Evolutionary conservation across 2,888 invertebrate species (phyloP).

Genomic region (Pyrgus malvae): DNA sequence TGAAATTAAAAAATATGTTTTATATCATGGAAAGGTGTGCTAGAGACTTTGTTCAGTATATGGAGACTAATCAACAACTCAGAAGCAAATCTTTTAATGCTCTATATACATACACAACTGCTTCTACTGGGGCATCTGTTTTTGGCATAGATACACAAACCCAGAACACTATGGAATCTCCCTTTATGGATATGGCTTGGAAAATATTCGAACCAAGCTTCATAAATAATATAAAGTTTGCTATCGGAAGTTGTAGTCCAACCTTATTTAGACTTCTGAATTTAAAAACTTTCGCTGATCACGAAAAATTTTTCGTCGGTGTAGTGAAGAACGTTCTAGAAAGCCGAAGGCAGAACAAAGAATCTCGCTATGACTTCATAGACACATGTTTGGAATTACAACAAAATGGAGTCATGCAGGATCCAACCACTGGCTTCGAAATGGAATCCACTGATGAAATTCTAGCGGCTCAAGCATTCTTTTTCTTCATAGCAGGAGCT

Average conservation of each 20-base stretch:
- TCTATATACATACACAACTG: slow-evolving; percentile 54
- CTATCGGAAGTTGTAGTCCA: slow-evolving; percentile 43
- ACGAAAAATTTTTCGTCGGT: slow-evolving; percentile 56
- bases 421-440: slow-evolving; percentile 47
- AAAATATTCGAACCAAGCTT: slow-evolving; percentile 43
- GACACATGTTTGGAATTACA: slow-evolving; percentile 59
- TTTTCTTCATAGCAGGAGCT: slow-evolving; percentile 69
- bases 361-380: slow-evolving; percentile 53
- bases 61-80: slow-evolving; percentile 42
- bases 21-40: slow-evolving; percentile 55
- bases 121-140: slow-evolving; percentile 59
- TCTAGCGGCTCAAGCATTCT: slow-evolving; percentile 63
- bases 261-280: slow-evolving; percentile 44
- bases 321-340: slow-evolving; percentile 53
- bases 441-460: slow-evolving; percentile 55
- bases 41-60: slow-evolving; percentile 49
- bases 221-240: slow-evolving; percentile 38
- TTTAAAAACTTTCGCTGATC: slow-evolving; percentile 50
- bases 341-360: slow-evolving; percentile 39
- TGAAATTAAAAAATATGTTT: slow-evolving; percentile 66
- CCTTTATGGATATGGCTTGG: slow-evolving; percentile 55
- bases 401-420: slow-evolving; percentile 50
- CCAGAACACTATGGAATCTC: slow-evolving; percentile 57
- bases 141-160: slow-evolving; percentile 65
- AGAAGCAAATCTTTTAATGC: slow-evolving; percentile 46